Evolutionary conservation across 2,888 invertebrate genomes (phyloP), one percentile per base, ranked within the genome.

Genomic region (Euphydryas editha): DNA sequence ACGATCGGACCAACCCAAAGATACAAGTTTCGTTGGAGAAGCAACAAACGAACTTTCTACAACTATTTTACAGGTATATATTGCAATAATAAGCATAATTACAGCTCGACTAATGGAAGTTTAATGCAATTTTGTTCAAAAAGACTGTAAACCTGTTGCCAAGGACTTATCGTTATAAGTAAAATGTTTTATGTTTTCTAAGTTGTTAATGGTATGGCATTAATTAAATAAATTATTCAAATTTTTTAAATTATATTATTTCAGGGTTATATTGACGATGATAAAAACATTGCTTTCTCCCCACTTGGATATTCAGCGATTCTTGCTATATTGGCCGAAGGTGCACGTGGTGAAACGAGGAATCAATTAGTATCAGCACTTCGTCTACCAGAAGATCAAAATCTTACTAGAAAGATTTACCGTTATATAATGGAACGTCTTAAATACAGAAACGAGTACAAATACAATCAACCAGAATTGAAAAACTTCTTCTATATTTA

Each of bases 401-500:
- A 81, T 13, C 79, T 89, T 0, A 90, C 90, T 3, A 86, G 94
- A 72, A 87, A 86, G 66, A 90, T 91, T 8, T 94, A 91, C 77
- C 86, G 84, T 6, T 87, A 83, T 56, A 90, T 94, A 8, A 88
- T 94, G 85, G 87, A 93, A 59, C 84, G 93, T 56, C 76, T 94
- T n/a, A 92, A 88, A 72, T 93, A 93, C 59, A 89, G 83, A 2
- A 85, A 91, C 59, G 87, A 90, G 68, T 93, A 91, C 72, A 88
- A 90, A 81, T 83, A 86, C 62, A 93, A 93, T 70, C 87, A 90
- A 66, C 95, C 95, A 0, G 94, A 95, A 72, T 86, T 95, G 71
- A 94, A 94, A 78, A 95, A 94, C 75, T 95, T 94, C 90, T 94
- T 95, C 76, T 95, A 95, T 74, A 93, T 95, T 7, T 95, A 95